Base-by-base conservation (phyloP, 1,140 invertebrate species). In the Drosophila eugracilis region DNA sequence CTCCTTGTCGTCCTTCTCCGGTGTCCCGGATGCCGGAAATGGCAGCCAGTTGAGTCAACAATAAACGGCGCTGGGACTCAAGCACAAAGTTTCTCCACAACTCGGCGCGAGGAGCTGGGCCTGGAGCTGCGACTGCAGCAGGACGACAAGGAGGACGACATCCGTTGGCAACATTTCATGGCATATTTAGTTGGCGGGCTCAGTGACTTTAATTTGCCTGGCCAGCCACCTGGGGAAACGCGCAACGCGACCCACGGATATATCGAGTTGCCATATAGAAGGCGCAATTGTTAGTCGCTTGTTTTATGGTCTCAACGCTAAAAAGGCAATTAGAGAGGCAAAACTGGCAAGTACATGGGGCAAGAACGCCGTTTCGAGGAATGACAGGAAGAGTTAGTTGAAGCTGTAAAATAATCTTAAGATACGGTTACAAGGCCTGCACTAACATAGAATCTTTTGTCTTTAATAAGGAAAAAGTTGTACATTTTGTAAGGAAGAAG, bases 191-290 rank as follows among this genome's bases (percentile, higher is more conserved):
- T 55, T 72, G 75, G 75, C 71, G 52, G 57, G 70, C 70, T 57
- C 66, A 66, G 67, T 79, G 81, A 86, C 81, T 85, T 85, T 86
- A 80, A 86, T 80, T 85, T 86, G 76, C 55, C 54, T 77, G 39
- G 70, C 66, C 58, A 22, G 53, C 73, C 62, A 70, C 76, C 63
- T 67, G 44, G 60, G 69, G 67, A 60, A 72, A 72, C 42, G 53
- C 19, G 30, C 26, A 45, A 24, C 14, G 19, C 21, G 53, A 52
- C 30, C 55, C 44, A 14, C 34, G 62, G 62, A 62, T 26, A 44
- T 65, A 62, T 65, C 28, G 30, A 44, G 37, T 28, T 32, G n/a
- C 15, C 19, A 50, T 36, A 55, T 37, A 71, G 48, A 47, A 78
- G 53, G 21, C 34, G 54, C 54, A 72, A 26, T 55, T 85, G 75